A percentile compares a stretch with the other conserved stretches of the same genome.
Evolutionary conservation across 2,113 vertebrate genomes (phyloP).

Genomic region (Spheniscus mendiculus): DNA sequence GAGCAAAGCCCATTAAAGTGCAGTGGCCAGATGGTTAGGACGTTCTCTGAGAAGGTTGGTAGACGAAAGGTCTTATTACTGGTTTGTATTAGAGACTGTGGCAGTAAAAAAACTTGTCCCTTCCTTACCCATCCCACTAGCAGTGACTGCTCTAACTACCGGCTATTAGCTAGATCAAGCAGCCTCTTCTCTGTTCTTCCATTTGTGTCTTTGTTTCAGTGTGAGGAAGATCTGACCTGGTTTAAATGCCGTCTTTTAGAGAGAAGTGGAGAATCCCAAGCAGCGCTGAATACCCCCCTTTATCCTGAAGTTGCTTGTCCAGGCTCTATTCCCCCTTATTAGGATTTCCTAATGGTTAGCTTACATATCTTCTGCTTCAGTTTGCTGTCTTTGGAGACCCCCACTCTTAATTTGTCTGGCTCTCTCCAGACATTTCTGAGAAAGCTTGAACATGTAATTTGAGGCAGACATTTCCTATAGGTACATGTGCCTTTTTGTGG

Average conservation of each 20-base stretch:
- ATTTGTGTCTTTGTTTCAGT: neutral
- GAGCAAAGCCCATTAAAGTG: neutral
- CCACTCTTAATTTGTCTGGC: neutral
- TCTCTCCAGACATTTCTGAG: neutral
- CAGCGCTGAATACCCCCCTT: neutral
- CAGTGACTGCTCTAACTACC: neutral
- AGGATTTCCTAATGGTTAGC: neutral
- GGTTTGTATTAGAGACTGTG: neutral
- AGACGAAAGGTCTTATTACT: neutral
- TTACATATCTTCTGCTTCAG: neutral
- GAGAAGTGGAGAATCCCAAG: neutral
- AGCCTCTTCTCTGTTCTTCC: neutral
- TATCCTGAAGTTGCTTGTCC: neutral
- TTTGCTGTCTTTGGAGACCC: neutral
- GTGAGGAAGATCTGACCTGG: neutral
- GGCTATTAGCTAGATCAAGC: neutral
- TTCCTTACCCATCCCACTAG: neutral
- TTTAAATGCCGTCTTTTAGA: neutral
- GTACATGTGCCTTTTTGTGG: neutral
- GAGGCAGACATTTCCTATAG: neutral
- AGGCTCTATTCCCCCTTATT: neutral
- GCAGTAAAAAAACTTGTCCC: neutral
- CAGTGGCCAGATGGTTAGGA: neutral
- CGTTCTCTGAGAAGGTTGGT: neutral
- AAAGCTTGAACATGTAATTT: neutral